These are phyloP conservation scores for Murina feae DNA, from an alignment of 2,113 vertebrate species.

Conservation along the genomic window DNA sequence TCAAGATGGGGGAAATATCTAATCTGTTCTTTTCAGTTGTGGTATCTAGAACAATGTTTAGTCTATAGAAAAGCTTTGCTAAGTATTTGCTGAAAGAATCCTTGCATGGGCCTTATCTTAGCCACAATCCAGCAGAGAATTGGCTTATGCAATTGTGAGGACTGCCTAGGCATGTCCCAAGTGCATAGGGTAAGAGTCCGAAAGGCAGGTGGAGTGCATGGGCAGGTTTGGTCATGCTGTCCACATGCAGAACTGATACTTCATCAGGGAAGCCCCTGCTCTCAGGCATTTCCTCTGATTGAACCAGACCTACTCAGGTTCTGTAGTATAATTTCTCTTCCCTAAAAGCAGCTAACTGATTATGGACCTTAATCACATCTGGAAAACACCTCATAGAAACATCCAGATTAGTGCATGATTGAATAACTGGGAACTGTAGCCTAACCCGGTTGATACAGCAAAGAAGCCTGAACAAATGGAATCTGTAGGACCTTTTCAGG, in stretches of 20 bases:
- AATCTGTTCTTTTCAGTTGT: not conserved
- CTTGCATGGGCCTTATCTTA: not conserved
- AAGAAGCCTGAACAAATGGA: not conserved
- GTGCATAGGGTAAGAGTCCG: rapidly evolving
- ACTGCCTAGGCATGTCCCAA: not conserved
- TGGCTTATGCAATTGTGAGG: not conserved
- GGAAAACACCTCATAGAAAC: not conserved
- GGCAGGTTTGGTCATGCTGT: not conserved
- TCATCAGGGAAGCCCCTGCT: not conserved
- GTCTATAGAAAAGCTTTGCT: not conserved
- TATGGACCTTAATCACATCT: not conserved
- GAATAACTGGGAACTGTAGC: not conserved
- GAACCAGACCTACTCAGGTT: not conserved
- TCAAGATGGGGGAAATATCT: not conserved
- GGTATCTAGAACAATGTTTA: not conserved
- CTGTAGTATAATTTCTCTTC: not conserved
- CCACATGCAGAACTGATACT: not conserved
- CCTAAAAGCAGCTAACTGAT: not conserved
- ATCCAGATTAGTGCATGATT: not conserved
- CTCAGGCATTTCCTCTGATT: not conserved
- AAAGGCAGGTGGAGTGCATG: not conserved
- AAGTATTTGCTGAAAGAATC: not conserved
- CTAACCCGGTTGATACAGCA: not conserved
- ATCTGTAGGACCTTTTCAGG: not conserved
- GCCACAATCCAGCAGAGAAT: not conserved